Percentiles rank a stretch among this genome's conserved stretches.
Evolutionary conservation across 2,113 vertebrate genomes (phyloP).

Genomic region (Perccottus glenii): DNA sequence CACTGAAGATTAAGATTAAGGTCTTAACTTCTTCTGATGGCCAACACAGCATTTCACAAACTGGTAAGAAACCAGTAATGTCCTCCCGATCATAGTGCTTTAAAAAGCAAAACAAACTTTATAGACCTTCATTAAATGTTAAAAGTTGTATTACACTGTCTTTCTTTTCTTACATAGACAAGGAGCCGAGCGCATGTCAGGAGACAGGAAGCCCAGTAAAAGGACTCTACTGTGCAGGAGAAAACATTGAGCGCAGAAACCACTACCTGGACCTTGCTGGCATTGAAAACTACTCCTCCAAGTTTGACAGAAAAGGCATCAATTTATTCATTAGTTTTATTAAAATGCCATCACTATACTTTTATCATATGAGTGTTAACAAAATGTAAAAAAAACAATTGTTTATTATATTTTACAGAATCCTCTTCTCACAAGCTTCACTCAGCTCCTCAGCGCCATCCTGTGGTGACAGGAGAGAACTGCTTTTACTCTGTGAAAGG

Average conservation of each 20-base stretch:
- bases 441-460: slow-evolving; percentile 39
- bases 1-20: slow-evolving; percentile 85
- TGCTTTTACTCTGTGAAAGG: slow-evolving; percentile 30
- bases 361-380: no score
- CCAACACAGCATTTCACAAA: slow-evolving; percentile 53
- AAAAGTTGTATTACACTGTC: not conserved
- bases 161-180: not conserved
- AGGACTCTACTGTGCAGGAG: slow-evolving; percentile 83
- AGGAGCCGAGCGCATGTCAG: slow-evolving; percentile 24
- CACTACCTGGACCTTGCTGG: slow-evolving; percentile 94
- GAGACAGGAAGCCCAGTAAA: slow-evolving; percentile 21
- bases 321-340: not conserved
- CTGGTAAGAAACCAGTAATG: slow-evolving; percentile 68
- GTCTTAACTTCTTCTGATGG: slow-evolving; percentile 83
- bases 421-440: slow-evolving; percentile 8
- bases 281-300: slow-evolving; percentile 92
- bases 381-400: no score
- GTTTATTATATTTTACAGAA: slow-evolving; percentile 25
- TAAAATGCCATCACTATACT: no score
- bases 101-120: no score
- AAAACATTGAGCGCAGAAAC: slow-evolving; percentile 95
- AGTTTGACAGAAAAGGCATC: slow-evolving; percentile 85
- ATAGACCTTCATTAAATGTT: not conserved
- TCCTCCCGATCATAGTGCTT: no score
- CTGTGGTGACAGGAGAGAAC: slow-evolving; percentile 35